Conservation (phyloP, 2,113 vertebrate species). For the Brachypteracias leptosomus region DNA sequence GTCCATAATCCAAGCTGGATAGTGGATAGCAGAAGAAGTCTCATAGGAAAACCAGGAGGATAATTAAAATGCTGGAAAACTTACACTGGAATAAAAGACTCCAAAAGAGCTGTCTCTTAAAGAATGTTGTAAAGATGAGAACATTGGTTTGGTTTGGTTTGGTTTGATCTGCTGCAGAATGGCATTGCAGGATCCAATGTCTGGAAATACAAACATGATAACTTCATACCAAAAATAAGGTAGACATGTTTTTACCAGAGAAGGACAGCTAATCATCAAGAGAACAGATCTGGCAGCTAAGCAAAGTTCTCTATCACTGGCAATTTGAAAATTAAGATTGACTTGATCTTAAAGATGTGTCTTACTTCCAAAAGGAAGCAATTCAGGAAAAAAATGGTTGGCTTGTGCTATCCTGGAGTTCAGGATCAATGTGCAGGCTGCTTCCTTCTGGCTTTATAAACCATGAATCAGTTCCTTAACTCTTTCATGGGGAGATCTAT, state of each 20-base stretch:
- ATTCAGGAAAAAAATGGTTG: background rate
- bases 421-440: rapidly evolving
- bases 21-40: background rate
- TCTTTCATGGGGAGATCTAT: constrained; percentile 8
- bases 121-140: background rate
- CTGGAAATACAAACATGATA: background rate
- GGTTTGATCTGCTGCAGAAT: background rate
- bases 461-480: constrained; percentile 32
- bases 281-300: background rate
- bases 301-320: background rate
- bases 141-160: background rate
- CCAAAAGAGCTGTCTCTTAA: background rate
- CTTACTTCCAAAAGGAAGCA: constrained; percentile 1
- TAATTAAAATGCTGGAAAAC: background rate
- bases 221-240: background rate
- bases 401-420: background rate
- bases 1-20: background rate
- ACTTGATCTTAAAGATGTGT: background rate
- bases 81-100: background rate
- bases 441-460: constrained; percentile 9
- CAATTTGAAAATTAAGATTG: constrained; percentile 20
- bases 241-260: background rate
- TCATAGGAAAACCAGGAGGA: background rate
- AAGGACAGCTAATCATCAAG: background rate
- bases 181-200: background rate